A percentile compares a stretch with the other conserved stretches of the same genome.
phyloP scores from a whole-genome alignment of 1,140 invertebrate genomes.

The Zaprionus camerounensis region DNA sequence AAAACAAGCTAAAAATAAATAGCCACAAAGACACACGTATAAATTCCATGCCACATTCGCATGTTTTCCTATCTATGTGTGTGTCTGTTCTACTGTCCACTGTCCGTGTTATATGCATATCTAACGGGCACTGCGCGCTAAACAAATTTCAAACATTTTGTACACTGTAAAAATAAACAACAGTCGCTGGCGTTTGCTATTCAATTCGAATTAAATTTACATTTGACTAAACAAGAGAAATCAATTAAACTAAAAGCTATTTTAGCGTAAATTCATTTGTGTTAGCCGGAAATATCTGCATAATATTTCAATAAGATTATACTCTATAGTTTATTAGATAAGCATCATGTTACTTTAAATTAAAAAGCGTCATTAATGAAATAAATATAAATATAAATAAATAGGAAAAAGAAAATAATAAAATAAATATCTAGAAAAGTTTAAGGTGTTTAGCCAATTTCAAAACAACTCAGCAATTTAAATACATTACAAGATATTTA shows the following conservation, averaged over 20 bases:
- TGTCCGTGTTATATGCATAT: slow-evolving; percentile 10
- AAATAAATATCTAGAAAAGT: too few relatives aligned
- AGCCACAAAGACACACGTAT: slow-evolving; percentile 32
- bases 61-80: not conserved
- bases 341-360: too few relatives aligned
- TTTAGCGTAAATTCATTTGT: not conserved
- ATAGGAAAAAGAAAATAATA: too few relatives aligned
- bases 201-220: slow-evolving; percentile 23
- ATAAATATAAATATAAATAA: too few relatives aligned
- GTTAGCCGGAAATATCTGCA: not conserved
- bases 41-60: not conserved
- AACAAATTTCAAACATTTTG: slow-evolving; percentile 45
- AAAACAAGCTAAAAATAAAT: slow-evolving; percentile 43
- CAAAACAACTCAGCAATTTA: too few relatives aligned
- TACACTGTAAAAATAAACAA: slow-evolving; percentile 12
- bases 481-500: too few relatives aligned
- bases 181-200: slow-evolving; percentile 29
- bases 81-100: not conserved
- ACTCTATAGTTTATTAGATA: not conserved
- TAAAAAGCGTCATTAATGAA: too few relatives aligned
- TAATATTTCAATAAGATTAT: not conserved
- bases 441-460: too few relatives aligned
- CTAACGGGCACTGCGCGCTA: slow-evolving; percentile 27
- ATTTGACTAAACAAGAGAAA: slow-evolving; percentile 6
- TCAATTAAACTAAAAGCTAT: slow-evolving; percentile 26